A percentile compares a stretch with the other conserved stretches of the same genome.
These are phyloP conservation scores for Tokudaia muenninki DNA, from an alignment of 2,797 vertebrate genomes.

Conservation along the genomic window DNA sequence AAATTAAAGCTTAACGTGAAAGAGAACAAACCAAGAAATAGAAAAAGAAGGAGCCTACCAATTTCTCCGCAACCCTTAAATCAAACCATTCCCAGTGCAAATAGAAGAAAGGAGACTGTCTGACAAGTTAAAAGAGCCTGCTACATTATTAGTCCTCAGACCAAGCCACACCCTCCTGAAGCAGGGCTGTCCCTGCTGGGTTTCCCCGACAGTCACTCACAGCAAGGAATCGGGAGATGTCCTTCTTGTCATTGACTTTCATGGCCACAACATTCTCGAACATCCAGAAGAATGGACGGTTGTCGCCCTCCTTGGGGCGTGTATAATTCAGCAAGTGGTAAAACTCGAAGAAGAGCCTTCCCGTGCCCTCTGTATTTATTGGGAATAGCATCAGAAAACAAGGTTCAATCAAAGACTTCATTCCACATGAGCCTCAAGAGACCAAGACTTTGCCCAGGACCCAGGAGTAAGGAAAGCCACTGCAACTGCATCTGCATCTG, in stretches of 20 bases:
- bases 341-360: slow-evolving; percentile 96
- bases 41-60: background rate
- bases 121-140: background rate
- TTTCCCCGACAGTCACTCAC: slow-evolving; percentile 83
- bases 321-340: slow-evolving; percentile 96
- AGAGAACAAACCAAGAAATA: background rate
- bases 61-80: background rate
- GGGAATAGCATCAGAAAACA: background rate
- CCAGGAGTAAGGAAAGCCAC: no score
- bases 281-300: slow-evolving; percentile 98
- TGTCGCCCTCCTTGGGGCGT: slow-evolving; percentile 94
- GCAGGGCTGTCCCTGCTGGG: no score
- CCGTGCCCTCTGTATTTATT: slow-evolving; percentile 91
- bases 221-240: slow-evolving; percentile 96
- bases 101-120: background rate
- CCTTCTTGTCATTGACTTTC: slow-evolving; percentile 96
- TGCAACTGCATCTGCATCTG: no score
- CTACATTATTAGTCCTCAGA: no score
- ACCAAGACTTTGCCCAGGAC: background rate
- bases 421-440: accelerated
- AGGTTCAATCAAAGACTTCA: background rate
- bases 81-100: background rate
- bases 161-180: accelerated
- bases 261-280: slow-evolving; percentile 98
- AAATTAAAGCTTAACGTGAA: background rate